Base-by-base conservation (phyloP, 2,888 invertebrate genomes). In the Agriotes lineatus region DNA sequence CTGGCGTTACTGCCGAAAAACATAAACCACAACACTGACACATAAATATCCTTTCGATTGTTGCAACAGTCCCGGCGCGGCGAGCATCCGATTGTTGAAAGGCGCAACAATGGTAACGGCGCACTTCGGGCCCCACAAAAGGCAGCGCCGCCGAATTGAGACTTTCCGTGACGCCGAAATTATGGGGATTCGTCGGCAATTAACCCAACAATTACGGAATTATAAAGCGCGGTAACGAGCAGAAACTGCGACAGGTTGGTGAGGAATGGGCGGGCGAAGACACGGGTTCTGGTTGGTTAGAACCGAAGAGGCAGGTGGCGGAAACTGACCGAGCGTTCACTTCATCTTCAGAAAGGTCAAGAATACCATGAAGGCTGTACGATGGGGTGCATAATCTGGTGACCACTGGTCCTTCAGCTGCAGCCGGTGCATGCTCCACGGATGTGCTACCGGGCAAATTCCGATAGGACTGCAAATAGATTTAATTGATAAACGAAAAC, bases 231-330 rank as follows among this genome's bases (percentile, higher is more conserved):
- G 62, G 19, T 57, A 52, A 30, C 58, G 14, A 60, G 57, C 61
- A 54, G 42, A 62, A 59, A 54, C 58, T 45, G 37, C 69, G 86
- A 86, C 9, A 86, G 81, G 72, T 85, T 82, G 0, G 86, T 86
- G 85, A 85, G 85, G 0, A 86, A 67, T 56, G 85, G 0, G 85
- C 85, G 2, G 86, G 86, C 58, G 84, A 82, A 59, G 85, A 79
- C 64, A 87, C 85, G 1, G 86, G 35, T 67, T 66, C 42, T 70
- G 62, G 67, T 67, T 67, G 69, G 69, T 60, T 69, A 39, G 61
- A 44, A 71, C 19, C 58, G 62, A 63, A 63, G 59, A 69, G 59
- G 61, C 71, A 71, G 71, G 71, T 71, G 71, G 69, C 56, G 65
- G 66, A 69, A 71, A 67, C 66, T 71, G 69, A 66, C 69, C 69